Percentiles rank a stretch among this genome's conserved stretches.
Conservation (phyloP, 2,888 invertebrate species). For the Caenorhabditis wallacei region DNA sequence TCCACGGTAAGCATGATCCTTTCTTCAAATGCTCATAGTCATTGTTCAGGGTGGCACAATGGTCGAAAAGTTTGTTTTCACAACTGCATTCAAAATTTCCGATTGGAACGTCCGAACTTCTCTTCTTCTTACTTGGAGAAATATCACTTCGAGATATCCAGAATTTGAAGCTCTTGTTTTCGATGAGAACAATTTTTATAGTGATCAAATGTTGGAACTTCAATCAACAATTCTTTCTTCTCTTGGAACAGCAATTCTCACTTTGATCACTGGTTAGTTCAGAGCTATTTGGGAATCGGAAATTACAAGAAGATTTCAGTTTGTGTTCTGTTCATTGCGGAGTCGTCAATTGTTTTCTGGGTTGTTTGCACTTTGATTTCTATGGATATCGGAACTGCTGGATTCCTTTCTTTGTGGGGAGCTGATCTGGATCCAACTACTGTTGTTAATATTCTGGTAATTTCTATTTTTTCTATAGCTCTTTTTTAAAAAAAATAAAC, state of each 20-base stretch:
- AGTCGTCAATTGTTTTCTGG: slow-evolving; percentile 82
- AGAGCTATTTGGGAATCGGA: background rate
- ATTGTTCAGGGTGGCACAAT: slow-evolving; percentile 72
- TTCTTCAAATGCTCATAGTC: no score
- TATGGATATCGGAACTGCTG: slow-evolving; percentile 81
- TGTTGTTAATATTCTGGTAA: slow-evolving; percentile 82
- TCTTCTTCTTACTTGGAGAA: slow-evolving; percentile 81
- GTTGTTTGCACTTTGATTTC: slow-evolving; percentile 82
- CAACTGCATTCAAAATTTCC: slow-evolving; percentile 79
- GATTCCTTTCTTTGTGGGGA: slow-evolving; percentile 82
- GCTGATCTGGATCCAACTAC: slow-evolving; percentile 83
- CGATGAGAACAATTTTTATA: slow-evolving; percentile 83
- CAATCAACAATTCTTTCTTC: slow-evolving; percentile 80
- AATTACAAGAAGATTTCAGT: slow-evolving; percentile 62
- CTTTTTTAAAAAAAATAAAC: no score
- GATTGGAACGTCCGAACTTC: slow-evolving; percentile 81
- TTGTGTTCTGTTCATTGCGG: slow-evolving; percentile 82
- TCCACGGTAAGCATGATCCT: slow-evolving; percentile 11
- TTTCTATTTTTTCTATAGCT: background rate
- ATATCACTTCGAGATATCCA: slow-evolving; percentile 80
- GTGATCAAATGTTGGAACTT: slow-evolving; percentile 82
- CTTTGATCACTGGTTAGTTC: slow-evolving; percentile 69
- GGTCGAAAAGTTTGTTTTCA: slow-evolving; percentile 82
- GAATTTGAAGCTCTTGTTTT: slow-evolving; percentile 82
- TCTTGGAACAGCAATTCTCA: slow-evolving; percentile 82